Evolutionary conservation across 2,888 invertebrate species (phyloP), one percentile per base, ranked within the genome.

Genomic region (Leucania comma): DNA sequence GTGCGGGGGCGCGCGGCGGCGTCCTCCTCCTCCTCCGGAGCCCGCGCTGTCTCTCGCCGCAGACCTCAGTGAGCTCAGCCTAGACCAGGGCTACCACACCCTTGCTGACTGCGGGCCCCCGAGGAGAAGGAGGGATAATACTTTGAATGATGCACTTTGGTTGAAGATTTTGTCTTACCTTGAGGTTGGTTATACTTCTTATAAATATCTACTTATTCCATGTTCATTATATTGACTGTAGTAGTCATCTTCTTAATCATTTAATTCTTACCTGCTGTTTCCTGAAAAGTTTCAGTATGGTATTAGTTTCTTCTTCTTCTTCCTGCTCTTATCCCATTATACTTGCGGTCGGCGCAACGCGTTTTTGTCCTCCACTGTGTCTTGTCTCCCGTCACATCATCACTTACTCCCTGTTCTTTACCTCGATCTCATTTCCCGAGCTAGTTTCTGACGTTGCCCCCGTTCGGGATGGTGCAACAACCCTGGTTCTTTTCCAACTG

Each of bases 1-100:
- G 65, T 94, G 95, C 58, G 93, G 95, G 32, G 95, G 95, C 42
- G 95, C 93, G 8, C 90, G 95, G 20, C 87, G 95, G 17, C 89
- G 95, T 8, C 95, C 95, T 12, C 95, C 96, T 2, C 95, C 95
- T 6, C 95, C 96, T 0, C 95, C 96, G 0, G 95, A 95, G 88
- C 95, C 95, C 1, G 91, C 93, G 2, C 90, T 94, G 48, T 92
- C 95, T n/a, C 90, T 95, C 14, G 93, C 94, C 2, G 95, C 95
- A 0, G 95, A 96, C 80, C 89, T 96, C 59, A 96, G 95, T 76
- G 95, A 96, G 87, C 97, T 98, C 54, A 97, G 97, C 87, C 94
- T 98, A 53, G 98, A 98, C 92, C 98, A 98, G 91, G 98, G 98
- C 2, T 98, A 98, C 93, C 98, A 98, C 86, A 98, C 98, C 10